A percentile compares a stretch with the other conserved stretches of the same genome.
phyloP scores from a whole-genome alignment of 2,113 vertebrate genomes.

The Corapipo altera region DNA sequence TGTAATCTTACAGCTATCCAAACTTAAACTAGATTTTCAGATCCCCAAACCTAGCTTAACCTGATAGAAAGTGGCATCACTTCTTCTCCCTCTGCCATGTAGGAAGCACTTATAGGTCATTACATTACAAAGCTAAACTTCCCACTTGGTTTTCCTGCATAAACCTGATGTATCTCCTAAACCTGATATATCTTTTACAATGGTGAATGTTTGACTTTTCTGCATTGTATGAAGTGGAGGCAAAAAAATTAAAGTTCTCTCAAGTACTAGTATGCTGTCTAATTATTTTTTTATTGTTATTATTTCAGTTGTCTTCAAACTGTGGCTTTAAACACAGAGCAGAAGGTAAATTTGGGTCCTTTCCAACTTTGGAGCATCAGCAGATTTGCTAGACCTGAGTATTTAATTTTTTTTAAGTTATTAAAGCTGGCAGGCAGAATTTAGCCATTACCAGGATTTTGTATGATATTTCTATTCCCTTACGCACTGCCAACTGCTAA shows the following conservation, averaged over 20 bases:
- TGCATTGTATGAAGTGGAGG: background rate
- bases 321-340: slow-evolving; percentile 19
- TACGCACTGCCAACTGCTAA: slow-evolving; percentile 42
- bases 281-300: background rate
- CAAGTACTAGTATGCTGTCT: background rate
- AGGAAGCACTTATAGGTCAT: background rate
- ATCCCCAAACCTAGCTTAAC: background rate
- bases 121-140: background rate
- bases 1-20: background rate
- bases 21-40: background rate
- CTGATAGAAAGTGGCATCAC: background rate
- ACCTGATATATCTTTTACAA: background rate
- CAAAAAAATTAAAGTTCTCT: slow-evolving; percentile 29
- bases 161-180: background rate
- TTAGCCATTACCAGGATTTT: slow-evolving; percentile 49
- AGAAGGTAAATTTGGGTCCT: slow-evolving; percentile 54
- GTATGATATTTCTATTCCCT: slow-evolving; percentile 33
- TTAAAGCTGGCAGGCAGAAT: slow-evolving; percentile 52
- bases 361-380: slow-evolving; percentile 47
- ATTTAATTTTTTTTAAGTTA: slow-evolving; percentile 25
- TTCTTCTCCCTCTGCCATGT: background rate
- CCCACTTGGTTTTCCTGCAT: background rate
- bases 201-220: background rate
- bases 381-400: slow-evolving; percentile 41
- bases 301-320: background rate